phyloP scores from a whole-genome alignment of 2,888 invertebrate genomes.

The Hermaeophaga mercurialis region DNA sequence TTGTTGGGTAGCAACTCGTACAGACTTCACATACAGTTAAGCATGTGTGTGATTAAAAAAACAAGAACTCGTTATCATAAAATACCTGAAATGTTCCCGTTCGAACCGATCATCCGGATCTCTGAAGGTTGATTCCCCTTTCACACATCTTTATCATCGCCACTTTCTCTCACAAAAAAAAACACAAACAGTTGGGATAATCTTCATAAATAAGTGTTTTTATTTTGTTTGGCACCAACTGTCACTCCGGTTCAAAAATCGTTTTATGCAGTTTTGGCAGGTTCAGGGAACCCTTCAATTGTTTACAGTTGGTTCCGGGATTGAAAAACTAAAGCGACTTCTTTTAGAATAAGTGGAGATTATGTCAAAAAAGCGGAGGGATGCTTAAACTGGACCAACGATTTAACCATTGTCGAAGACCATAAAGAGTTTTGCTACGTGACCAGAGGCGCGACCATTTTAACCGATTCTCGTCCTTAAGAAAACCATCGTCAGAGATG shows the following conservation, averaged over 20 bases:
- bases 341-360: not conserved
- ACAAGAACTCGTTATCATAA: too few relatives aligned
- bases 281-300: conserved; percentile 13
- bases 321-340: too few relatives aligned
- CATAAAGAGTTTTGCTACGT: conserved; percentile 8
- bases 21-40: too few relatives aligned
- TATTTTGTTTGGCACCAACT: too few relatives aligned
- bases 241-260: conserved; percentile 3
- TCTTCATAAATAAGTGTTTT: too few relatives aligned
- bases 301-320: conserved; percentile 8
- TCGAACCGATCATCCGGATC: conserved; percentile 1
- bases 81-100: not conserved
- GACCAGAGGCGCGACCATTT: conserved; percentile 5
- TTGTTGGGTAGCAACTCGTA: too few relatives aligned
- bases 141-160: too few relatives aligned
- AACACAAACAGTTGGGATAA: not conserved
- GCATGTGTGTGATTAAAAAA: too few relatives aligned
- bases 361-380: conserved; percentile 11
- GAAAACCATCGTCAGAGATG: not conserved
- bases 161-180: not conserved
- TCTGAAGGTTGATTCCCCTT: too few relatives aligned
- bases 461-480: conserved; percentile 11
- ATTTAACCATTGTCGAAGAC: conserved; percentile 12
- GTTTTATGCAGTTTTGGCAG: not conserved
- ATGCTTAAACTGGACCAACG: conserved; percentile 19